Conservation (phyloP, 2,113 vertebrate genomes). For the Macquaria australasica region DNA sequence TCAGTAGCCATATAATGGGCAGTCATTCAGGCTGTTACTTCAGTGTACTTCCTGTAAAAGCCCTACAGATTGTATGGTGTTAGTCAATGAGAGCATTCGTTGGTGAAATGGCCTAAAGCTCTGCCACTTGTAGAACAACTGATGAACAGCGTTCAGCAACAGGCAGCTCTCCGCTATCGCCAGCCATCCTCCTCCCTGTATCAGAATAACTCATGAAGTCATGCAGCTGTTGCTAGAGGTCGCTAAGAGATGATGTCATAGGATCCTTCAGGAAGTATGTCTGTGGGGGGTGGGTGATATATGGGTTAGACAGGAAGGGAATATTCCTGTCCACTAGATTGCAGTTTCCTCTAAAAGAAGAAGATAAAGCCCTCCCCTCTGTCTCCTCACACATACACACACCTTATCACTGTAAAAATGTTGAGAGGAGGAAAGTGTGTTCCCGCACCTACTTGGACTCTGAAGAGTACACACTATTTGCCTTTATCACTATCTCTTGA, state of each 20-base stretch:
- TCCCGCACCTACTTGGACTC: constrained; percentile 41
- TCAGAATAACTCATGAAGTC: constrained; percentile 64
- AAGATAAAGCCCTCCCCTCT: constrained; percentile 37
- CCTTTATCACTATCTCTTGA: constrained; percentile 57
- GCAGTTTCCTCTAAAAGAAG: constrained; percentile 41
- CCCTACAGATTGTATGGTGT: background rate
- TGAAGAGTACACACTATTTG: constrained; percentile 4
- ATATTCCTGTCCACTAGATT: constrained; percentile 56
- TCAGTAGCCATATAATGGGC: too few relatives aligned
- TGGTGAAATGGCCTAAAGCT: background rate
- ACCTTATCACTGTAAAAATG: constrained; percentile 55
- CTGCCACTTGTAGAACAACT: background rate
- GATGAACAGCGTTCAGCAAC: constrained; percentile 9
- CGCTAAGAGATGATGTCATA: constrained; percentile 72
- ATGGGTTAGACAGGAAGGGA: constrained; percentile 4
- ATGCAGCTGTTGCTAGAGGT: constrained; percentile 58
- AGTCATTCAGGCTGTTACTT: background rate
- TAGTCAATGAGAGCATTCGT: background rate
- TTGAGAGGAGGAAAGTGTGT: constrained; percentile 40
- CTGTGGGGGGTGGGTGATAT: background rate
- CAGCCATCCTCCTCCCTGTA: constrained; percentile 12
- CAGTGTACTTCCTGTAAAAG: background rate
- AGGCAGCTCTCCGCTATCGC: background rate
- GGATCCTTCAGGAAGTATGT: constrained; percentile 58
- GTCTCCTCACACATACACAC: constrained; percentile 8